Base-by-base conservation (phyloP, 2,113 vertebrate genomes). In the Grammomys surdaster region DNA sequence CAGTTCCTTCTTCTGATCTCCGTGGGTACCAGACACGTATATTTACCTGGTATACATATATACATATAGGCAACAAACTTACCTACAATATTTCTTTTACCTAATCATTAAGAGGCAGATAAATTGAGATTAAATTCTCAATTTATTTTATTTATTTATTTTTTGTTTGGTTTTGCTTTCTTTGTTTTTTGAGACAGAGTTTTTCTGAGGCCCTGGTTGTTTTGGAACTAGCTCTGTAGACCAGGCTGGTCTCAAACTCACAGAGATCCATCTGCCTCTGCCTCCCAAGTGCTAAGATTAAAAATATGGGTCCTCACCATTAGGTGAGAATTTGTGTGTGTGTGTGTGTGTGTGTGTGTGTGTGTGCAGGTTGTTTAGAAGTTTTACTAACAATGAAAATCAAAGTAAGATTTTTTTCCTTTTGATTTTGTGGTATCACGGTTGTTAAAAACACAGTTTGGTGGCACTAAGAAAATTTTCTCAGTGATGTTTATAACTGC, bases 391-490 rank as follows among this genome's bases (percentile, higher is more conserved):
- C 19, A 43, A 58, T 89, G 93, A 73, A 94, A 89, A 75, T 91
- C 36, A 89, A 77, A 26, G 17, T 91, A 76, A 93, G 54, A 87
- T 43, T 48, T 73, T 69, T 94, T 95, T 95, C 63, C 70, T 88
- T 31, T 60, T 84, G 31, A 75, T 63, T 85, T 90, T 95, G 19
- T 90, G 43, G 69, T 80, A 5, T 63, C 80, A 51, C 48, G 7
- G 4, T 56, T 88, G 31, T 90, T 73, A 80, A 90, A 90, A 58
- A 75, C 20, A 33, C 54, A 73, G 56, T 80, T 78, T 75, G 46
- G 75, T 84, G 91, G 76, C 16, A 5, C 48, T 86, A 94, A 82
- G 54, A 77, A 96, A 90, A 78, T 73, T 69, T 94, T 87, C n/a
- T 95, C 69, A 75, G 43, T 80, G 70, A 86, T 94, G 51, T 82